These are phyloP conservation scores for Tretioscincus oriximinensis DNA, from an alignment of 2,113 vertebrate species.

Conservation along the genomic window DNA sequence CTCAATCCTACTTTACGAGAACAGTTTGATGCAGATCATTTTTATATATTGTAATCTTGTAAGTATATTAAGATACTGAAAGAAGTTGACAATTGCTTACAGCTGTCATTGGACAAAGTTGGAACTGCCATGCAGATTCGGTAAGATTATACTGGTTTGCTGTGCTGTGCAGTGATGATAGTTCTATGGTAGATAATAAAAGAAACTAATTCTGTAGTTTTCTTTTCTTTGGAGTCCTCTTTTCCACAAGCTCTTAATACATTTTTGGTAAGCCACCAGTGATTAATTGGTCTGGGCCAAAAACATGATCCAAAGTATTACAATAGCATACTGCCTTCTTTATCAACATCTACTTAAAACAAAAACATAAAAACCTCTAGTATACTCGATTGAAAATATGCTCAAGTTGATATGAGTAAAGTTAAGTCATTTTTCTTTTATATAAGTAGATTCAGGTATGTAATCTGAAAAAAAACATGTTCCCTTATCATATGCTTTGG, in stretches of 20 bases:
- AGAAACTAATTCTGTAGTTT: conserved; percentile 41
- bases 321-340: not conserved
- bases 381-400: not conserved
- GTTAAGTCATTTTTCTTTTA: not conserved
- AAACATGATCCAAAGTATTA: not conserved
- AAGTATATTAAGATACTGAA: conserved; percentile 21
- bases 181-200: conserved; percentile 4
- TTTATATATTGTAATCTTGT: not conserved
- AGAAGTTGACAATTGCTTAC: conserved; percentile 62
- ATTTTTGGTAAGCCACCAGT: not conserved
- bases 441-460: too few species aligned
- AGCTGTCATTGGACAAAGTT: conserved; percentile 54
- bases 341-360: not conserved
- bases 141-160: conserved; percentile 59
- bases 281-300: not conserved
- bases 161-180: conserved; percentile 60
- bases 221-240: conserved; percentile 44
- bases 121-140: conserved; percentile 34
- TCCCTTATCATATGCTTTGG: not conserved
- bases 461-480: not conserved
- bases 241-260: conserved; percentile 52
- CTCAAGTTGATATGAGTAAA: not conserved
- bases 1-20: not conserved
- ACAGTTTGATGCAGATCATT: not conserved
- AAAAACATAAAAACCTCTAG: not conserved